Conservation (phyloP, 2,797 vertebrate species). For the Myotis myotis region DNA sequence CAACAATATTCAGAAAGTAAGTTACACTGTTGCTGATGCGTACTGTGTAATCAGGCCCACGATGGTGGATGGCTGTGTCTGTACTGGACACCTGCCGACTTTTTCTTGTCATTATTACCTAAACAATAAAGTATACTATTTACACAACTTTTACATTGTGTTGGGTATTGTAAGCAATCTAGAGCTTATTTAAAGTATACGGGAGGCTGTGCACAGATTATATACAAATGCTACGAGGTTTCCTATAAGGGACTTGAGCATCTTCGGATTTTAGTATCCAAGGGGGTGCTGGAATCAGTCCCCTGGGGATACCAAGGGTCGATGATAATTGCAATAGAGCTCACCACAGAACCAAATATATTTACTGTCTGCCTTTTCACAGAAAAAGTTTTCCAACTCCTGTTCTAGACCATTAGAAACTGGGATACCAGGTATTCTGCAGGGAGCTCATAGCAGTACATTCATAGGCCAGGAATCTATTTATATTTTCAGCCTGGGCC, state of each 20-base stretch:
- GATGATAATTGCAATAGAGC: background rate
- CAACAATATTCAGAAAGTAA: background rate
- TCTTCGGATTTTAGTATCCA: background rate
- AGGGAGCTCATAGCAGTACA: background rate
- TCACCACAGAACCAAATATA: background rate
- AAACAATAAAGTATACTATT: background rate
- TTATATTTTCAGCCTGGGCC: slow-evolving; percentile 32
- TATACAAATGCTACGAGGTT: background rate
- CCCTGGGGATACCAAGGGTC: background rate
- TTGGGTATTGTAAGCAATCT: background rate
- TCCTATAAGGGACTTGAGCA: background rate
- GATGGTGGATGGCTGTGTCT: background rate
- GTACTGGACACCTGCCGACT: background rate
- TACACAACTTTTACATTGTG: background rate
- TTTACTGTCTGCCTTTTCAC: background rate
- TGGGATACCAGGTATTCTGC: background rate
- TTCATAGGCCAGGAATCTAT: background rate
- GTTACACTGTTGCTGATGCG: background rate
- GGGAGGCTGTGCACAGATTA: background rate
- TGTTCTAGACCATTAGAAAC: background rate
- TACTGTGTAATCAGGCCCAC: background rate
- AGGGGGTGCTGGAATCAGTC: background rate
- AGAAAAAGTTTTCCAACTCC: background rate
- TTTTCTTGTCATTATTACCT: background rate
- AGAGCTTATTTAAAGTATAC: background rate